These are phyloP conservation scores for Mustela lutreola DNA, from an alignment of 2,113 vertebrate species.

Conservation along the genomic window DNA sequence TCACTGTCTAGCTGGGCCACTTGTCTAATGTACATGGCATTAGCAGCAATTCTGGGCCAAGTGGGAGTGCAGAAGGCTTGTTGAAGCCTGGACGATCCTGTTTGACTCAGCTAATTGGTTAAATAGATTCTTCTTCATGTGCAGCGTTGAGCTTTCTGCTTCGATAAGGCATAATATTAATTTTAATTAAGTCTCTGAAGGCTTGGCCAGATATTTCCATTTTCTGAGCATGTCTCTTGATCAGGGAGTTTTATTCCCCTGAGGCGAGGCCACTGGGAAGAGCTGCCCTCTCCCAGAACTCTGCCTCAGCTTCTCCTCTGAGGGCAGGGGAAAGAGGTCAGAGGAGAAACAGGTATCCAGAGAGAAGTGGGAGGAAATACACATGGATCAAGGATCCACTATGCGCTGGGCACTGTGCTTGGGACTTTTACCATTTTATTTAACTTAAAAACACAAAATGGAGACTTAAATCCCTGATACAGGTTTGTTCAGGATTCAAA, in stretches of 20 bases:
- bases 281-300: neutral
- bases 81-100: conserved; percentile 84
- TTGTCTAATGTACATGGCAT: conserved; percentile 82
- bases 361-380: neutral
- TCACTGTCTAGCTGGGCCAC: conserved; percentile 77
- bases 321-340: neutral
- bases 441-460: neutral
- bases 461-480: neutral
- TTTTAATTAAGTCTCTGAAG: conserved; percentile 90
- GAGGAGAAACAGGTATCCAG: fast-evolving
- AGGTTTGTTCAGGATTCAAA: neutral
- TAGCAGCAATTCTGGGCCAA: conserved; percentile 81
- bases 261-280: conserved; percentile 61
- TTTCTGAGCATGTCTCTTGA: conserved; percentile 86
- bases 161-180: conserved; percentile 88
- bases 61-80: conserved; percentile 80
- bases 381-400: neutral
- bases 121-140: conserved; percentile 88
- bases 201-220: conserved; percentile 88
- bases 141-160: conserved; percentile 84
- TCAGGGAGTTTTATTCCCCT: conserved; percentile 79
- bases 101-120: conserved; percentile 89
- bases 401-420: neutral
- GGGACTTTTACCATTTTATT: neutral
- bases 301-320: neutral